phyloP scores from a whole-genome alignment of 2,888 invertebrate genomes.

The Clunio marinus region DNA sequence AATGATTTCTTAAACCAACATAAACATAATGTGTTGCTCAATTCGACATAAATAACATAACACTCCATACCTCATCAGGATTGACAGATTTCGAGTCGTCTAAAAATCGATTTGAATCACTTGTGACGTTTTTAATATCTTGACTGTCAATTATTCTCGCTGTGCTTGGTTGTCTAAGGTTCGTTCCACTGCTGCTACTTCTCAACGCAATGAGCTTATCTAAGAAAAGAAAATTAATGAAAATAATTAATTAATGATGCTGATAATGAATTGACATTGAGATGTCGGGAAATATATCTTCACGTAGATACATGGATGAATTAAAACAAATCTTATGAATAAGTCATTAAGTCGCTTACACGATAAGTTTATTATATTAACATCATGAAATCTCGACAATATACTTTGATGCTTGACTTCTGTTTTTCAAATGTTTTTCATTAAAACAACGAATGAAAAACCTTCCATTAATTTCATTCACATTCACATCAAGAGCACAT shows the following conservation, averaged over 20 bases:
- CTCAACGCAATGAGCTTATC: not conserved
- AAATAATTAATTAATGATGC: conserved; percentile 8
- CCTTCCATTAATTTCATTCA: no score
- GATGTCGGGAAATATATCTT: not conserved
- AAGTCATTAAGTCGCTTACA: not conserved
- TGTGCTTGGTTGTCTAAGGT: not conserved
- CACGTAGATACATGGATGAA: no score
- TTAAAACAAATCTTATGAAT: not conserved
- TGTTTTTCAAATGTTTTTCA: not conserved
- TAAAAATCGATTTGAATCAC: conserved; percentile 6
- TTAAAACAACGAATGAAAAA: no score
- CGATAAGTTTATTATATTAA: not conserved
- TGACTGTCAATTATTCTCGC: conserved; percentile 32
- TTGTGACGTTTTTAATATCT: conserved; percentile 19
- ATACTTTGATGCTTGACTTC: not conserved
- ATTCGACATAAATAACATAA: not conserved
- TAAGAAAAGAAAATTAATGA: not conserved
- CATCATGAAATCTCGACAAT: not conserved
- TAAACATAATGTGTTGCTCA: conserved; percentile 4
- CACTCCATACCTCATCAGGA: conserved; percentile 24
- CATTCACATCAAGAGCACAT: conserved; percentile 28
- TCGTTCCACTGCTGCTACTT: not conserved
- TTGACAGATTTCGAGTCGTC: conserved; percentile 13
- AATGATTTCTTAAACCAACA: not conserved
- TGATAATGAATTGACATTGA: not conserved